Conservation (phyloP, 2,888 invertebrate genomes). For the Clusia tigrina region DNA sequence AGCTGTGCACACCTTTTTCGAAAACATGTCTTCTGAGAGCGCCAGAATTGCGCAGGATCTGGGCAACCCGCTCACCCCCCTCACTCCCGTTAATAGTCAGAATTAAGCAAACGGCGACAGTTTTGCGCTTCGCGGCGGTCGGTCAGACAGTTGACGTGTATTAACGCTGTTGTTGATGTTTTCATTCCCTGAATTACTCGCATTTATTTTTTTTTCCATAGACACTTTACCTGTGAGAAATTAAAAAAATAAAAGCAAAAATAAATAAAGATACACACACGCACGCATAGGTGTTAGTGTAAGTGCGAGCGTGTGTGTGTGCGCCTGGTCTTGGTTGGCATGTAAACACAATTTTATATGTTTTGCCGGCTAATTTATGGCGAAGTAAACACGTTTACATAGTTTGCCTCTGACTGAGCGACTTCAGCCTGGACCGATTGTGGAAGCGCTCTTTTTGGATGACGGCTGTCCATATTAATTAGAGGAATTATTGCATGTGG, state of each 20-base stretch:
- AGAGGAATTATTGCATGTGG: too few relatives aligned
- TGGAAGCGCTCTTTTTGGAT: too few relatives aligned
- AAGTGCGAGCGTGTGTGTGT: background rate
- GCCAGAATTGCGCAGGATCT: background rate
- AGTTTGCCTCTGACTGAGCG: background rate
- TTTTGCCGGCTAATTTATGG: background rate
- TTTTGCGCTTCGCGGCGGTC: slow-evolving; percentile 1
- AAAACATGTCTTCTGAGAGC: background rate
- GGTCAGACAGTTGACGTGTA: slow-evolving; percentile 2
- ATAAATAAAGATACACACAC: background rate
- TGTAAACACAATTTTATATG: background rate
- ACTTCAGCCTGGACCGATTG: too few relatives aligned
- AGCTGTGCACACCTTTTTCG: slow-evolving; percentile 2
- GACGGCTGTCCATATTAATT: too few relatives aligned
- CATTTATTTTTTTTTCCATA: background rate
- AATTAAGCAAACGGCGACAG: background rate
- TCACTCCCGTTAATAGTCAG: background rate
- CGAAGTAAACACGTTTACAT: background rate
- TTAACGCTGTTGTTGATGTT: background rate
- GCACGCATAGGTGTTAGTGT: background rate
- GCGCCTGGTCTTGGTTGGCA: background rate
- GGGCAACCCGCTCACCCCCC: background rate
- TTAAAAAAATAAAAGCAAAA: background rate
- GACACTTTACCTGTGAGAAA: slow-evolving; percentile 1
- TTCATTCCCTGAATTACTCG: background rate